Base-by-base conservation (phyloP, 2,797 vertebrate species). In the Emydoidea blandingii region DNA sequence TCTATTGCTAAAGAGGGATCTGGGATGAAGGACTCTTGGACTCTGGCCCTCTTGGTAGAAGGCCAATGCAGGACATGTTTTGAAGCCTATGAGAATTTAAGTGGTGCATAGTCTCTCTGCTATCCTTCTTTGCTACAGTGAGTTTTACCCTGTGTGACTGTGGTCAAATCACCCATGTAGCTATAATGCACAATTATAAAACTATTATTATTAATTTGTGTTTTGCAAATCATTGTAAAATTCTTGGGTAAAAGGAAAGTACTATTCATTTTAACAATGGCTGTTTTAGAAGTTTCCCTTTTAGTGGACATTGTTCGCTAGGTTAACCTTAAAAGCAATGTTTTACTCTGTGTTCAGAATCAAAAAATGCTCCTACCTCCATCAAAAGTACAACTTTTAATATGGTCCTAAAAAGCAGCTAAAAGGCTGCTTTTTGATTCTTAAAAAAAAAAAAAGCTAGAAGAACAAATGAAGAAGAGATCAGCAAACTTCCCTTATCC, bases 11-110 rank as follows among this genome's bases (percentile, higher is more conserved):
- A 18, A 53, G 1, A n/a, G 5, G 5, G 5, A 5, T 2, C 0
- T 3, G 1, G 1, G 25, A n/a, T 47, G 27, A 80, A 91, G 18
- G 18, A 25, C 0, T 6, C 0, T 3, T 25, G 1, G 3, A 4
- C 80, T 72, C 47, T 89, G 15, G 15, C 57, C 12, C 19, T 57
- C 11, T 41, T 41, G 3, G 21, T 19, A 41, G 37, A 41, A 3
- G 68, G n/a, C 37, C 19, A 41, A 25, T 9, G 10, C 59, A 41
- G 19, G 11, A 10, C 37, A 18, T 41, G 37, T 74, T 12, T 4
- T 44, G 41, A 27, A 74, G n/a, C 37, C 31, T 53, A 8, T 52
- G n/a, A 74, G 0, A 3, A 37, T 68, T 76, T 83, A 79, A 79
- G 76, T 3, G 11, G 34, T 81, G 53, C 53, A 11, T 7, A 54